phyloP scores from a whole-genome alignment of 1,140 invertebrate genomes.

The Hycleus phaleratus region DNA sequence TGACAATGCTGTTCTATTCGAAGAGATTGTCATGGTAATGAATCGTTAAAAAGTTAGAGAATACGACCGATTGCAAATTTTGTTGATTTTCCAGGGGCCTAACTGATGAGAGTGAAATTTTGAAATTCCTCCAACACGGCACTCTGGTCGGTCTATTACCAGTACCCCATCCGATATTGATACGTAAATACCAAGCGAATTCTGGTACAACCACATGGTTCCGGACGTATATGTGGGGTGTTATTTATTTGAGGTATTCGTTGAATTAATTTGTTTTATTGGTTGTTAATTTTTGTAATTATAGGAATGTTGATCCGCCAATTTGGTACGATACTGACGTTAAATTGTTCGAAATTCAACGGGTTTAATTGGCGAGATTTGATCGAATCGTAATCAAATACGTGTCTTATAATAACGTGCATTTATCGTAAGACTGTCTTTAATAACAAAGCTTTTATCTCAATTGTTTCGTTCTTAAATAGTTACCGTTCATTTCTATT shows the following conservation, averaged over 20 bases:
- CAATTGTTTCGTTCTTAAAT: not conserved
- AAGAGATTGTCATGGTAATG: too few species aligned
- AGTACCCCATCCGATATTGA: conserved; percentile 98
- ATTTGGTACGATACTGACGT: conserved; percentile 99
- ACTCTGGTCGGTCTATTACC: conserved; percentile 95
- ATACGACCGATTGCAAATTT: too few species aligned
- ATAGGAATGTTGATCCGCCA: conserved; percentile 93
- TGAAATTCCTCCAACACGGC: conserved; percentile 98
- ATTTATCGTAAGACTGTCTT: too few species aligned
- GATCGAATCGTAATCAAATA: not conserved
- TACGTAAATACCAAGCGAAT: conserved; percentile 98
- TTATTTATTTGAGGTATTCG: conserved; percentile 89
- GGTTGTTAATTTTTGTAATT: conserved; percentile 35
- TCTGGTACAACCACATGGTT: conserved; percentile 98
- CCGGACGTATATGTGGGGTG: conserved; percentile 98
- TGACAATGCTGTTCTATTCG: too few species aligned
- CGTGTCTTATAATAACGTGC: not conserved
- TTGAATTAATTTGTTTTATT: not conserved
- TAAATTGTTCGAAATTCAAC: conserved; percentile 95
- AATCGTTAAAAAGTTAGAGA: too few species aligned
- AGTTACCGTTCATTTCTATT: not conserved
- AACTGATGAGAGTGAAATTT: conserved; percentile 98
- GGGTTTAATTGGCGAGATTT: conserved; percentile 49
- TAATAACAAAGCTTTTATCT: too few species aligned
- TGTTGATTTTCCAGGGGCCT: conserved; percentile 66